Evolutionary conservation across 2,113 vertebrate genomes (phyloP), one percentile per base, ranked within the genome.

Genomic region (Glaucomys volans): DNA sequence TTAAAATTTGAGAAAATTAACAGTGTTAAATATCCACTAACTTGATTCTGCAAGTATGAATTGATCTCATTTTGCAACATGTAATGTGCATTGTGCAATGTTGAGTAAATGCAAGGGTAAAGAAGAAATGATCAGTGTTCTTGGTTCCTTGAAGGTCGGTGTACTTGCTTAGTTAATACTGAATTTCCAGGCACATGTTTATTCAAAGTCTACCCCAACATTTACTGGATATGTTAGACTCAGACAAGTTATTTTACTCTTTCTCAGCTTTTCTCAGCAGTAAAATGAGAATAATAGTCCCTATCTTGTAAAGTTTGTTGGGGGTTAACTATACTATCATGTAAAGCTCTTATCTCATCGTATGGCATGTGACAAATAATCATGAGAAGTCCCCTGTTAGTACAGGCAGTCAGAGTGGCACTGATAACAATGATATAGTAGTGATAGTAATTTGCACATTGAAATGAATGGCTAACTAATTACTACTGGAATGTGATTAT

Each of bases 81-180:
- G 4, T 10, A 64, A 75, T 8, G 6, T 24, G 16, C 0, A 1
- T 24, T 0, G 2, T 28, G 18, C 69, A 11, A 24, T 5, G 32
- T n/a, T 9, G 2, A 42, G 32, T 32, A 52, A 74, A 35, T 35
- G 11, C 37, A 14, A n/a, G 42, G 8, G 35, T 57, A 80, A 62
- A 64, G 3, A 32, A 42, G 42, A 84, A 93, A n/a, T 7, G 5
- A 16, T 1, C 1, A 20, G 6, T 4, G 0, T n/a, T 28, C 74
- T 62, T 52, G 18, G 20, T 24, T 40, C 28, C 57, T 82, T 12
- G 6, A 2, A 37, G 13, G 8, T 66, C 32, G 74, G 4, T 11
- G 20, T 20, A 42, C 8, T n/a, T 14, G 30, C 26, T 90, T 17
- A 0, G 2, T 62, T 28, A 50, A 50, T 57, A 40, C 28, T 42